Evolutionary conservation across 2,888 invertebrate genomes (phyloP).

Genomic region (Nomada lathburiana): DNA sequence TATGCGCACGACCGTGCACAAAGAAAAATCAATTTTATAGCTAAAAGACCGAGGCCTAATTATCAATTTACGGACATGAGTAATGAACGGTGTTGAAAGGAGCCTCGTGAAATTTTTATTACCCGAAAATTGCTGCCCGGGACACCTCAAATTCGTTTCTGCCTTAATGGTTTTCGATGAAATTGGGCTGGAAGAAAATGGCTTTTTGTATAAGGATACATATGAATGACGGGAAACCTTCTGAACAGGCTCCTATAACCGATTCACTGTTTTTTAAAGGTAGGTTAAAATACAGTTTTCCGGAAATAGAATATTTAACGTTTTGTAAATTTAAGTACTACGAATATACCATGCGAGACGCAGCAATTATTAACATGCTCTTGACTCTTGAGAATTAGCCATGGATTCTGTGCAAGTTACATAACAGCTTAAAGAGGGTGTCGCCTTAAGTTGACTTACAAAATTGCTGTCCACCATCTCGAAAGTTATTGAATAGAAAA

Average conservation of each 20-base stretch:
- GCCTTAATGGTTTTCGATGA: slow-evolving; percentile 45
- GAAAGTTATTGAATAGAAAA: no score
- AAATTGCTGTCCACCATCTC: no score
- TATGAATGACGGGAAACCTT: background rate
- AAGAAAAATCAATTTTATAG: slow-evolving; percentile 56
- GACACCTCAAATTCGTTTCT: slow-evolving; percentile 52
- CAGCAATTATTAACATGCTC: no score
- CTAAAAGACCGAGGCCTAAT: slow-evolving; percentile 48
- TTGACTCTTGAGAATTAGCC: no score
- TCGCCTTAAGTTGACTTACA: no score
- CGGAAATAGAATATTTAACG: background rate
- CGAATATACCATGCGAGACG: no score
- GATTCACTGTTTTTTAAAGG: background rate
- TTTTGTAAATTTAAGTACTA: no score
- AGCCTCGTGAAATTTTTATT: slow-evolving; percentile 12
- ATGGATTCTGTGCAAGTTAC: no score
- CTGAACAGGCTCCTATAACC: background rate
- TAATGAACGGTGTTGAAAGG: slow-evolving; percentile 55
- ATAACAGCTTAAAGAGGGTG: no score
- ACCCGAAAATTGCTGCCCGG: slow-evolving; percentile 18
- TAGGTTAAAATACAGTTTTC: no score
- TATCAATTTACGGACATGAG: slow-evolving; percentile 70
- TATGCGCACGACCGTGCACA: slow-evolving; percentile 27
- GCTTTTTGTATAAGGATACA: background rate
- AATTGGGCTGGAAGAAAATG: slow-evolving; percentile 26